These are phyloP conservation scores for Calcarius lapponicus DNA, from an alignment of 2,797 vertebrate genomes.

Conservation along the genomic window DNA sequence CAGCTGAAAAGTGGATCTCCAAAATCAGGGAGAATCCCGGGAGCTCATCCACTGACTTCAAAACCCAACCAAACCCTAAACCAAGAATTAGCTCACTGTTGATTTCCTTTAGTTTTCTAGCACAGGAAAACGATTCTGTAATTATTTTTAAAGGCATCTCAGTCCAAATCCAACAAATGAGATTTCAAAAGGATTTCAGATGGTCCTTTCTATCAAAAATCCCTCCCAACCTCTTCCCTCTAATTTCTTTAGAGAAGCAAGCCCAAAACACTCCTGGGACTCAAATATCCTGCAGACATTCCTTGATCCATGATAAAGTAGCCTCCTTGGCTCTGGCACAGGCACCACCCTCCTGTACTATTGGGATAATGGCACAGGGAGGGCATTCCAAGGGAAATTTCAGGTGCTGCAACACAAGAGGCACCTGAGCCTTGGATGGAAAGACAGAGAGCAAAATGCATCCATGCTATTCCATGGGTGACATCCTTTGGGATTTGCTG, in stretches of 20 bases:
- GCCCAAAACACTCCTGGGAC: background rate
- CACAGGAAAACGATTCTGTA: background rate
- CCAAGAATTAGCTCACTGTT: background rate
- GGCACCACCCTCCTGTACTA: background rate
- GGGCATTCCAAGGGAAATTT: background rate
- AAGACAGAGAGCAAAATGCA: background rate
- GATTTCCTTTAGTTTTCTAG: background rate
- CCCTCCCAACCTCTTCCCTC: background rate
- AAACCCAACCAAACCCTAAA: background rate
- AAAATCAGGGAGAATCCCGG: background rate
- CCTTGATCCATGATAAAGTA: background rate
- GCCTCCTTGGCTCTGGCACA: background rate
- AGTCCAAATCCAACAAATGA: background rate
- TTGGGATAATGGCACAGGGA: accelerated
- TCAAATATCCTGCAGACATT: background rate
- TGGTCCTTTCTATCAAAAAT: background rate
- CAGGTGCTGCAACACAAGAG: background rate
- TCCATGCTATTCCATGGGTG: accelerated
- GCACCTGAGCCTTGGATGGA: background rate
- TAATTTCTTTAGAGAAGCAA: background rate
- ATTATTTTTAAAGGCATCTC: background rate
- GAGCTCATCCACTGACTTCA: background rate
- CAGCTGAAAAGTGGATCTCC: accelerated
- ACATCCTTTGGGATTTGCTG: background rate
- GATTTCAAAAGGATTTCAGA: background rate